phyloP scores from a whole-genome alignment of 2,888 invertebrate genomes.

The Heliconius aoede region DNA sequence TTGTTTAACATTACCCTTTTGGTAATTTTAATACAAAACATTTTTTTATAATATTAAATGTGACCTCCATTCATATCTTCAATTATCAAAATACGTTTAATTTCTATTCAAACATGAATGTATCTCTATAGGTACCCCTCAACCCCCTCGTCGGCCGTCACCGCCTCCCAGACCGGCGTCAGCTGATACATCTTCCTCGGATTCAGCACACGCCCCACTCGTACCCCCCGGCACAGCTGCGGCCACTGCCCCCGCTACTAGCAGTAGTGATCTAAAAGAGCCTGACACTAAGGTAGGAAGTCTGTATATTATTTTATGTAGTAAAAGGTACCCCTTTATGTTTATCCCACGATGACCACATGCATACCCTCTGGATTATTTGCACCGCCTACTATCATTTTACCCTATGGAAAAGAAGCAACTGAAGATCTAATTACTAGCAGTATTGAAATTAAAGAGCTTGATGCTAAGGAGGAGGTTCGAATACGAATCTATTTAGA shows the following conservation, averaged over 20 bases:
- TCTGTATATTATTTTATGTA: background rate
- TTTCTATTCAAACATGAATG: background rate
- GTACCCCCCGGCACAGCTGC: constrained; percentile 58
- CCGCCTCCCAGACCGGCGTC: constrained; percentile 79
- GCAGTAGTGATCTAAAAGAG: constrained; percentile 57
- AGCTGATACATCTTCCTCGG: constrained; percentile 83
- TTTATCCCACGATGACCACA: too few relatives aligned
- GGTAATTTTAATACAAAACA: too few relatives aligned
- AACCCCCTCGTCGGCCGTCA: constrained; percentile 60
- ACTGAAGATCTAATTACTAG: too few relatives aligned
- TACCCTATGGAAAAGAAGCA: background rate
- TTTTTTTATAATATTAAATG: too few relatives aligned
- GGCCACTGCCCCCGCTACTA: constrained; percentile 48
- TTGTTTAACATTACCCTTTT: too few relatives aligned
- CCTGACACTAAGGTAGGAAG: constrained; percentile 60
- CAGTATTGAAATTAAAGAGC: background rate
- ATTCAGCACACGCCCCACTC: constrained; percentile 76
- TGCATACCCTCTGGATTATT: too few relatives aligned
- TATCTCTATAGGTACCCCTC: constrained; percentile 44
- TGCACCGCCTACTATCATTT: too few relatives aligned
- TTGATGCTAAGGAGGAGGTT: background rate
- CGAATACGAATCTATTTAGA: background rate
- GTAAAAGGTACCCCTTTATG: too few relatives aligned
- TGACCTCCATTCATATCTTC: constrained; percentile 1
- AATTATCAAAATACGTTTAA: background rate